Evolutionary conservation across 64 coral and sea anemone species (phyloP).

Genomic region (Stichodactyla mertensii): DNA sequence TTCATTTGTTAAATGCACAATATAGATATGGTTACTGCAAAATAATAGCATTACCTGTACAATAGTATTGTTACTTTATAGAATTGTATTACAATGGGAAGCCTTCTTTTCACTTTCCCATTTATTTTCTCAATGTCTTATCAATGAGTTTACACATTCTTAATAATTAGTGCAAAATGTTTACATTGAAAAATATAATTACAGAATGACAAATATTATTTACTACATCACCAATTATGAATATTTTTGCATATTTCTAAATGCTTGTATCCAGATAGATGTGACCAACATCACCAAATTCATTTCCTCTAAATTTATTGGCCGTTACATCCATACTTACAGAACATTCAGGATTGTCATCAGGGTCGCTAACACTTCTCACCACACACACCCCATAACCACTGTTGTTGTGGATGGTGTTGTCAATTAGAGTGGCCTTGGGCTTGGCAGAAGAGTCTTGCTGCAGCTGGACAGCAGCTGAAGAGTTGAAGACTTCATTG

Average conservation of each 20-base stretch:
- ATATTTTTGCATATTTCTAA: neutral
- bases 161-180: too few species aligned
- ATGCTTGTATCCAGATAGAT: constrained; percentile 8
- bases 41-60: too few species aligned
- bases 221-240: neutral
- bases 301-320: constrained; percentile 71
- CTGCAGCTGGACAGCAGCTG: constrained; percentile 21
- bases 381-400: constrained; percentile 79
- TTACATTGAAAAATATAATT: too few species aligned
- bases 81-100: too few species aligned
- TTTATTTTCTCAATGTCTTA: too few species aligned
- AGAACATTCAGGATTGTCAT: constrained; percentile 34
- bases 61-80: too few species aligned
- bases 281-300: constrained; percentile 44
- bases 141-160: too few species aligned
- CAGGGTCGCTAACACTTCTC: constrained; percentile 34
- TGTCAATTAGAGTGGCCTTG: constrained; percentile 56
- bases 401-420: constrained; percentile 69
- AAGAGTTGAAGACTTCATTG: neutral
- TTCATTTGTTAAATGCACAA: too few species aligned
- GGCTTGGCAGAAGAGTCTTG: constrained; percentile 41
- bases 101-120: too few species aligned
- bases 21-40: too few species aligned
- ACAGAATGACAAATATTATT: neutral
- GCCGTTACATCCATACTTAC: constrained; percentile 61